phyloP scores from a whole-genome alignment of 2,888 invertebrate genomes.

The Theretra japonica region DNA sequence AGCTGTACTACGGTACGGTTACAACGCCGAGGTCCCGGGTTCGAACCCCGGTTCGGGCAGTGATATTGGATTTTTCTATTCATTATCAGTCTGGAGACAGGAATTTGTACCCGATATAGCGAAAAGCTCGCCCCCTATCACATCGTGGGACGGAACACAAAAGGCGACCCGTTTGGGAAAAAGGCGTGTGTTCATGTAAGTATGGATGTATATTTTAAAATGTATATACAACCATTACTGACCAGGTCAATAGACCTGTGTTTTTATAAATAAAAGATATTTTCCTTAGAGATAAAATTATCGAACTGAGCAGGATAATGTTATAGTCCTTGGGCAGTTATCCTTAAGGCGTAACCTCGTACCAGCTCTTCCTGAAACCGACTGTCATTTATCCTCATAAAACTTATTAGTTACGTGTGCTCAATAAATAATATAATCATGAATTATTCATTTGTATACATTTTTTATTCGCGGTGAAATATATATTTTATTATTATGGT shows the following conservation, averaged over 20 bases:
- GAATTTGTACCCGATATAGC: no score
- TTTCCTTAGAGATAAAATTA: slow-evolving; percentile 19
- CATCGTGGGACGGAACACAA: no score
- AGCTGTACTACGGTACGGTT: no score
- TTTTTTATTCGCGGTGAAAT: not conserved
- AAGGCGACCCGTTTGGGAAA: no score
- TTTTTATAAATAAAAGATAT: not conserved
- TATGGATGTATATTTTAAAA: no score
- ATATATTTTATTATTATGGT: not conserved
- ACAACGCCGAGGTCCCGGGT: no score
- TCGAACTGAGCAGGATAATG: slow-evolving; percentile 5
- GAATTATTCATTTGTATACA: not conserved
- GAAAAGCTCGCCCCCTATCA: no score
- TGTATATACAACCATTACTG: not conserved
- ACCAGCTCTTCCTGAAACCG: slow-evolving; percentile 15
- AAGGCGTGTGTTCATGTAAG: no score
- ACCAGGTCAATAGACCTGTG: slow-evolving; percentile 9
- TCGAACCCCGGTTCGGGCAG: no score
- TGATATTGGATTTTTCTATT: no score
- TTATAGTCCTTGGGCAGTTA: slow-evolving; percentile 12
- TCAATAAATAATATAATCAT: not conserved
- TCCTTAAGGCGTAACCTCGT: slow-evolving; percentile 9
- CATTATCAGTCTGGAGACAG: no score
- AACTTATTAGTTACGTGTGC: slow-evolving; percentile 4
- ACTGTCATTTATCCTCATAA: slow-evolving; percentile 14